Base-by-base conservation (phyloP, 2,797 vertebrate genomes). In the Ctenopoma multispine region DNA sequence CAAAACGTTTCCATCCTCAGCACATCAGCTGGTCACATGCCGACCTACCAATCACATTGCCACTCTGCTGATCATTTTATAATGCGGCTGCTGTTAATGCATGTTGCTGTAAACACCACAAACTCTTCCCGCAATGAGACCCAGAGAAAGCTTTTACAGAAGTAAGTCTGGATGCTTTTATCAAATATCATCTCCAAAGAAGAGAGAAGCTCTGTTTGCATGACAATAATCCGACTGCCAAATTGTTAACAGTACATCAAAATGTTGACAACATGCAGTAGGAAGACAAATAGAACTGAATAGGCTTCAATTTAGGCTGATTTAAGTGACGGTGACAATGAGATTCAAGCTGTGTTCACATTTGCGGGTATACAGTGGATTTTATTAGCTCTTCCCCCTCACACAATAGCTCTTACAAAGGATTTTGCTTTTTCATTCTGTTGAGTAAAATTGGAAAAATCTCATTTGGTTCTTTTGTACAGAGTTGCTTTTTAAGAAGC, bases 281-380 rank as follows among this genome's bases (percentile, higher is more conserved):
- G n/a, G 23, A 27, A 6, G 40, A 38, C 61, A 49, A n/a, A 59
- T 62, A 31, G 6, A 62, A 69, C 27, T 10, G 3, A 21, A 46
- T 40, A 56, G 7, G 15, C n/a, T 15, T 11, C 46, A 21, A 41
- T 12, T 29, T 60, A 56, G 49, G 21, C 18, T 46, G 31, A 50
- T 49, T 21, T 20, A 63, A 34, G 44, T 54, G 57, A 63, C 29
- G 27, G 44, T 54, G 47, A 63, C 29, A 38, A 54, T 55, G 3
- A 34, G 47, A 54, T 34, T 67, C 24, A 31, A 47, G 49, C 13
- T 10, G 38, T 29, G 34, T 41, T 57, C 51, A 13, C 36, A 47
- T 75, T 65, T 48, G 60, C 40, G 69, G 34, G 40, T 29, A 46
- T 50, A 70, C 59, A 38, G 34, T 15, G 13, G 51, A 44, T 46